Evolutionary conservation across 2,113 vertebrate genomes (phyloP).

Genomic region (Lamprologus ornatipinnis): DNA sequence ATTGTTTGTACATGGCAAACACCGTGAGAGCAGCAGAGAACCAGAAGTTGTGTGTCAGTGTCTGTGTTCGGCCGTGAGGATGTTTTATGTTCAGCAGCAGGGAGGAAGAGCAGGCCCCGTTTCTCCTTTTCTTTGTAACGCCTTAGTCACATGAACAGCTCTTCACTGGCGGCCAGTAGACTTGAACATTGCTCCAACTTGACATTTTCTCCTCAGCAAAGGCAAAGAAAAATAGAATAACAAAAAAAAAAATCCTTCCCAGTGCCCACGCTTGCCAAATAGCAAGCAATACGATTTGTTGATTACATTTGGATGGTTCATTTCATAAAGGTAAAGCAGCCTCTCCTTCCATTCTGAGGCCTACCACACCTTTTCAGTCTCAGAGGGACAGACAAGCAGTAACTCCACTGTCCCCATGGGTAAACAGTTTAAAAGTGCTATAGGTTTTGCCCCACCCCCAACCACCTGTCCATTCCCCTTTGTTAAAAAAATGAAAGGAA

Average conservation of each 20-base stretch:
- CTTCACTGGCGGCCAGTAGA: constrained; percentile 16
- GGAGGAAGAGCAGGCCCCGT: constrained; percentile 52
- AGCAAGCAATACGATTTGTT: constrained; percentile 34
- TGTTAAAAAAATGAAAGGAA: constrained; percentile 12
- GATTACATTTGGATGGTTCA: constrained; percentile 45
- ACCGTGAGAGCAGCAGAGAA: constrained; percentile 78
- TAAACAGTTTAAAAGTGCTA: constrained; percentile 68
- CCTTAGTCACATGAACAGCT: constrained; percentile 53
- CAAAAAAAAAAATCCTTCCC: constrained; percentile 33
- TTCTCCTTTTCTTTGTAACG: constrained; percentile 66
- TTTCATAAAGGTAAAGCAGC: constrained; percentile 36
- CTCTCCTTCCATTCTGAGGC: constrained; percentile 14
- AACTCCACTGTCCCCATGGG: constrained; percentile 39
- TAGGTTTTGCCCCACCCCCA: constrained; percentile 28
- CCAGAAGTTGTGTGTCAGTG: constrained; percentile 56
- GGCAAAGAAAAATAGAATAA: constrained; percentile 44
- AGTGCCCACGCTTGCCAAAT: constrained; percentile 10
- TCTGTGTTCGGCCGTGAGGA: constrained; percentile 24
- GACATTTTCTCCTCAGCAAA: constrained; percentile 54
- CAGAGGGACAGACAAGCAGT: not conserved
- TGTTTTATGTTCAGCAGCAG: constrained; percentile 79
- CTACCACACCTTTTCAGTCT: not conserved
- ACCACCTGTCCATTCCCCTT: constrained; percentile 15
- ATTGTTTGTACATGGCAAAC: constrained; percentile 76
- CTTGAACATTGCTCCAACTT: constrained; percentile 52